These are phyloP conservation scores for Morpho helenor DNA, from an alignment of 2,888 invertebrate species.

Conservation along the genomic window DNA sequence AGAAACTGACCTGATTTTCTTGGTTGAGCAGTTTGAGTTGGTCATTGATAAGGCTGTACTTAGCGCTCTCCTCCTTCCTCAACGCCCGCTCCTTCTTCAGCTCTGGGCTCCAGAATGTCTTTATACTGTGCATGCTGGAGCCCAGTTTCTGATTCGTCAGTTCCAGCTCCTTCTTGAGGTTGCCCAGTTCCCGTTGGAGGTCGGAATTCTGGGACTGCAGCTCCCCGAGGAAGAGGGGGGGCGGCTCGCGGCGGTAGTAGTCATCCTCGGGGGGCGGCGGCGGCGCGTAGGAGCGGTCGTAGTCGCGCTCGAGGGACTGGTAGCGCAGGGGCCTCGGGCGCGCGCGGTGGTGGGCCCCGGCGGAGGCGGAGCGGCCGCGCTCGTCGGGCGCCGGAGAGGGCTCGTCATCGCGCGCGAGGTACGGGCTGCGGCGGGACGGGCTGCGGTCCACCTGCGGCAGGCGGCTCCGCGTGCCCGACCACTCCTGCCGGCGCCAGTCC, in stretches of 20 bases:
- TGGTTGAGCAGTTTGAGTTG: constrained; percentile 97
- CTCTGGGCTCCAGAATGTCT: constrained; percentile 99
- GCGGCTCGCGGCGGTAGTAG: constrained; percentile 78
- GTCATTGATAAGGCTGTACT: constrained; percentile 97
- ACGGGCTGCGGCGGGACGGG: constrained; percentile 90
- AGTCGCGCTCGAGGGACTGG: constrained; percentile 88
- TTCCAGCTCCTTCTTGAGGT: constrained; percentile 95
- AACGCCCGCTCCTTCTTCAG: constrained; percentile 98
- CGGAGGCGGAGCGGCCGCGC: constrained; percentile 86
- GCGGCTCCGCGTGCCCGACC: constrained; percentile 78
- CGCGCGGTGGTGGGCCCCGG: constrained; percentile 86
- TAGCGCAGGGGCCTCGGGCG: constrained; percentile 87
- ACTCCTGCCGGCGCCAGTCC: constrained; percentile 75
- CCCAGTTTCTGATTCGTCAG: constrained; percentile 98
- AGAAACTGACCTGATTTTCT: constrained; percentile 92
- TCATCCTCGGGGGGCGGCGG: constrained; percentile 87
- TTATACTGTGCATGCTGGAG: constrained; percentile 99
- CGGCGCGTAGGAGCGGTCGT: constrained; percentile 93
- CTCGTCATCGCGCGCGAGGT: constrained; percentile 89
- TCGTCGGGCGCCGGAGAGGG: constrained; percentile 90
- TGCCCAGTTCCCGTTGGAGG: constrained; percentile 92
- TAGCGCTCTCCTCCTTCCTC: constrained; percentile 98
- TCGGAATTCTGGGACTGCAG: constrained; percentile 96
- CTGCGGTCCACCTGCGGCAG: constrained; percentile 94
- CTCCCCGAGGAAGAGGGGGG: constrained; percentile 88